These are phyloP conservation scores for Chionomys nivalis DNA, from an alignment of 2,113 vertebrate species.

Conservation along the genomic window DNA sequence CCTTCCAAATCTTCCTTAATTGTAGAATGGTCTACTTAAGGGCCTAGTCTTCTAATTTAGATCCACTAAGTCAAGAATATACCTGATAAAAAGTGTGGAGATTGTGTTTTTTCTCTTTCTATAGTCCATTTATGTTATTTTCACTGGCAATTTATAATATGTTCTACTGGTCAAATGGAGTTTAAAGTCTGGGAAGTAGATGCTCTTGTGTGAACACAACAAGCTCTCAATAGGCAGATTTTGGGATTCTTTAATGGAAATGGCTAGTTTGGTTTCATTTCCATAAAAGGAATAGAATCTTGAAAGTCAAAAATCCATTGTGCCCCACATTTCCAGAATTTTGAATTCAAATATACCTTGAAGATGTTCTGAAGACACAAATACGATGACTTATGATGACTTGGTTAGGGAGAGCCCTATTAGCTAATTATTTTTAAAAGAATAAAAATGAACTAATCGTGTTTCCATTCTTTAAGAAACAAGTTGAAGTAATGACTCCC, in stretches of 20 bases:
- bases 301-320: slow-evolving; percentile 14
- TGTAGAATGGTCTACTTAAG: slow-evolving; percentile 34
- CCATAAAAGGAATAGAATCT: slow-evolving; percentile 29
- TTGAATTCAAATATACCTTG: slow-evolving; percentile 43
- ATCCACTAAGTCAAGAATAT: slow-evolving; percentile 15
- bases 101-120: background rate
- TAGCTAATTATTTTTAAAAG: slow-evolving; percentile 18
- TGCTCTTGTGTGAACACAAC: background rate
- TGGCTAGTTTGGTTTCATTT: slow-evolving; percentile 23
- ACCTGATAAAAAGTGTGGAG: slow-evolving; percentile 54
- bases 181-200: slow-evolving; percentile 26
- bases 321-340: slow-evolving; percentile 37
- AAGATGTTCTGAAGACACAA: slow-evolving; percentile 38
- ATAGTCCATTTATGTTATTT: slow-evolving; percentile 10
- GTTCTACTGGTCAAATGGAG: slow-evolving; percentile 60
- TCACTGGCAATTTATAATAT: background rate
- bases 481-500: background rate
- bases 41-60: slow-evolving; percentile 22
- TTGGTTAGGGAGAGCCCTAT: slow-evolving; percentile 26
- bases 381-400: background rate
- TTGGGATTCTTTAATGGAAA: slow-evolving; percentile 32
- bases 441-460: background rate
- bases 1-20: background rate
- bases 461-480: slow-evolving; percentile 52
- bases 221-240: background rate